Base-by-base conservation (phyloP, 2,888 invertebrate species). In the Scaptomyza cyrtandrae region DNA sequence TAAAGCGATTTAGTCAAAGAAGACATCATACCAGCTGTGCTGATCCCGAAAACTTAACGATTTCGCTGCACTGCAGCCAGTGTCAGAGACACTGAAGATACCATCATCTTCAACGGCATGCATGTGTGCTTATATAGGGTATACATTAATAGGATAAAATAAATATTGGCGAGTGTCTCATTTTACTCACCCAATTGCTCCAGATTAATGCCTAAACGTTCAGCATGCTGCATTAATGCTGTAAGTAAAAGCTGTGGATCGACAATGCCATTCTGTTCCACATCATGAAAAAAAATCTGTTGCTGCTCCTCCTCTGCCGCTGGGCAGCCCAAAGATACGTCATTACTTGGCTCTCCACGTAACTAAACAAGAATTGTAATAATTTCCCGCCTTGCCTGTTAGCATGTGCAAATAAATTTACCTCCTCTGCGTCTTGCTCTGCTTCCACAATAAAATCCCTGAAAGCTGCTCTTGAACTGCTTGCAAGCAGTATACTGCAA, bases 361-460 rank as follows among this genome's bases (percentile, higher is more conserved):
- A 24, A 39, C 13, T 49, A 31, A 14, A 6, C 9, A 7, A 13
- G 6, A 4, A 19, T 19, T 1, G 0, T 0, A 19, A 11, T 13
- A 10, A 16, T 24, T 24, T 9, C 6, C 0, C 9, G 16, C 24
- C 2, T 24, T 24, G 24, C 24, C 24, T 1, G 2, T 19, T 35
- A 33, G 11, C 9, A 0, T 7, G 6, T 1, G 7, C 3, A 3
- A 6, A 39, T 0, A 2, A 9, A 3, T 1, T 4, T 45, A 67
- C 70, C 66, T 71, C 6, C 3, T 65, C 41, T 3, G 16, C 60
- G 14, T 74, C 69, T 37, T 41, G n/a, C 6, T 81, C 75, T 27
- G 74, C 49, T 46, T 58, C 64, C 10, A 89, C 53, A 1, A 89
- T 69, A 59, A 89, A 89, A 64, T 90, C 90, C 68, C 78, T 56